These are phyloP conservation scores for Amphiura filiformis DNA, from an alignment of 35 echinoderm and acorn worm species.

Conservation along the genomic window DNA sequence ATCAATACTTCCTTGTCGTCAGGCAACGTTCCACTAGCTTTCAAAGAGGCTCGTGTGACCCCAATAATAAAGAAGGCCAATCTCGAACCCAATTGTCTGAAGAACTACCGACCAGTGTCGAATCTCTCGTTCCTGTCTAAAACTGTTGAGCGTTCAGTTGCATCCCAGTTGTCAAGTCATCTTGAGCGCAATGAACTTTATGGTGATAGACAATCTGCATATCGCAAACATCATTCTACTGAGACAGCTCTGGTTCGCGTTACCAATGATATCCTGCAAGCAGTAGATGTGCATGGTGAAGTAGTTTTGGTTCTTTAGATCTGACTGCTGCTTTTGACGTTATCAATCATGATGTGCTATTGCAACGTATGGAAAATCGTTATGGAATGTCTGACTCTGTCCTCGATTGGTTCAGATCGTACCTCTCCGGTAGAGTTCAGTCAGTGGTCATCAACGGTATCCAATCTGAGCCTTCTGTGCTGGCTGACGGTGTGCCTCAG, in stretches of 20 bases:
- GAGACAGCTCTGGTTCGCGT: constrained; percentile 43
- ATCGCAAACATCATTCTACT: constrained; percentile 22
- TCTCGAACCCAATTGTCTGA: constrained; percentile 27
- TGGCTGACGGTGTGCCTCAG: neutral
- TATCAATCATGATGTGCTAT: constrained; percentile 33
- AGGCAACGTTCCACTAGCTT: neutral
- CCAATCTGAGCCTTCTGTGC: neutral
- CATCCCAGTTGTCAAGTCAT: neutral
- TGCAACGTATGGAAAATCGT: neutral
- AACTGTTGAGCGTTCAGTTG: constrained; percentile 14
- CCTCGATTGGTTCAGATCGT: neutral
- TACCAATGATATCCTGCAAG: constrained; percentile 23
- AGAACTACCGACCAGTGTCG: constrained; percentile 58
- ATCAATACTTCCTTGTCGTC: constrained; percentile 32
- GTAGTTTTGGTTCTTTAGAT: constrained; percentile 36
- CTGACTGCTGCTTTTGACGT: constrained; percentile 50
- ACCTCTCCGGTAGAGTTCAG: neutral
- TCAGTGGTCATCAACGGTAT: neutral
- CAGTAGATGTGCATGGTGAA: constrained; percentile 4
- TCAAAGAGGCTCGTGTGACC: constrained; percentile 35
- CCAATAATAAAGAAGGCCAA: constrained; percentile 43
- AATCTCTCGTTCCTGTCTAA: constrained; percentile 19
- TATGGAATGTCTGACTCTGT: constrained; percentile 42
- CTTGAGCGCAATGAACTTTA: constrained; percentile 8
- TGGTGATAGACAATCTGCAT: constrained; percentile 37